Percentiles rank a stretch among this genome's conserved stretches.
Evolutionary conservation across 92 coral and sea anemone genomes (phyloP).

Genomic region (Umimayanthus kanabou): DNA sequence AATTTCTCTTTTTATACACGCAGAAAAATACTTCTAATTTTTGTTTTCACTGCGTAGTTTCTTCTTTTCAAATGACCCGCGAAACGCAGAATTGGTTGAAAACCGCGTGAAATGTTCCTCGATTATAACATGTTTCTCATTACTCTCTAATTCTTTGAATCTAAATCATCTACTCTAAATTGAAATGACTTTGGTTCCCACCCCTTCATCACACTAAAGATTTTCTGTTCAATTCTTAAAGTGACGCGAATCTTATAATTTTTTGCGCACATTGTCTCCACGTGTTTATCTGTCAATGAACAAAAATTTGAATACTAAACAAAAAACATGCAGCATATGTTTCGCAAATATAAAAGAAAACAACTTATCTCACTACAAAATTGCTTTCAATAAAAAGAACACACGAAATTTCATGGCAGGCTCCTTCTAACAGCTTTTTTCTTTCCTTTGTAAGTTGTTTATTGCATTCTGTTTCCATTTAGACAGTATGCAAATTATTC

Average conservation of each 20-base stretch:
- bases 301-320: constrained; percentile 13
- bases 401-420: not conserved
- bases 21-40: not conserved
- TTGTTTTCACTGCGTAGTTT: not conserved
- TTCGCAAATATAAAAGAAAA: not conserved
- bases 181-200: not conserved
- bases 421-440: not conserved
- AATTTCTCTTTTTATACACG: not conserved
- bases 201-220: not conserved
- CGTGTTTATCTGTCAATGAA: constrained; percentile 33
- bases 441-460: constrained; percentile 1
- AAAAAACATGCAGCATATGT: constrained; percentile 14
- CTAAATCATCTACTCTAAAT: not conserved
- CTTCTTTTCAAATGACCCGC: constrained; percentile 5
- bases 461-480: not conserved
- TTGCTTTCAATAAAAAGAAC: not conserved
- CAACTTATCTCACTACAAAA: not conserved
- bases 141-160: not conserved
- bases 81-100: not conserved
- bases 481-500: constrained; percentile 33
- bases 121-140: not conserved
- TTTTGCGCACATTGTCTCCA: constrained; percentile 24
- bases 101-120: not conserved
- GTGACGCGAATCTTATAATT: constrained; percentile 24
- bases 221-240: constrained; percentile 7